Evolutionary conservation across 2,113 vertebrate genomes (phyloP).

Genomic region (Promerops cafer): DNA sequence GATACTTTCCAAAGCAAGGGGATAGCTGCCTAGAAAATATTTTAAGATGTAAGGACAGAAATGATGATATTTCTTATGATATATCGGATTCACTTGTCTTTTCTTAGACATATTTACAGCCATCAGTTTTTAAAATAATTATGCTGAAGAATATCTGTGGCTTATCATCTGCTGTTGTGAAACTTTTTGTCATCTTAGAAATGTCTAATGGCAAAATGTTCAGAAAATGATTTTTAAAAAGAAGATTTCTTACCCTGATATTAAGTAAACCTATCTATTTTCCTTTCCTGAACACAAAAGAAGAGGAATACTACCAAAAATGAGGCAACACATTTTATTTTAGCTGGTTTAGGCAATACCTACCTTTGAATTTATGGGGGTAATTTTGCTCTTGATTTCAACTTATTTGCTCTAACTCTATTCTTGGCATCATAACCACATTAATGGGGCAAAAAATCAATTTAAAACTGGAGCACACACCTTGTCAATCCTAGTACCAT

Average conservation of each 20-base stretch:
- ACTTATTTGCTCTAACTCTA: not conserved
- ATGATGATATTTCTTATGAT: not conserved
- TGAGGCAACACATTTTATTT: not conserved
- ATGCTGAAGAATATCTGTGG: not conserved
- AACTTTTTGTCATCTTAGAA: not conserved
- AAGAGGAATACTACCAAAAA: not conserved
- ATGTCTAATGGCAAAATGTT: not conserved
- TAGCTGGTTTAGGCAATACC: not conserved
- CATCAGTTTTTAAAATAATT: not conserved
- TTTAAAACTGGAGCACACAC: not conserved
- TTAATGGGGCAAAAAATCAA: not conserved
- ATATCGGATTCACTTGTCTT: not conserved
- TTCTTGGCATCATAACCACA: not conserved
- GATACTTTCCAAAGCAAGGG: not conserved
- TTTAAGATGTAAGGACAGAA: constrained; percentile 2
- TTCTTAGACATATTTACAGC: not conserved
- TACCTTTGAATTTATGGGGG: not conserved
- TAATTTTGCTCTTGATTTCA: not conserved
- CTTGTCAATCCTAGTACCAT: not conserved
- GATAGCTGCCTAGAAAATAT: not conserved
- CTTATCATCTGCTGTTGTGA: not conserved
- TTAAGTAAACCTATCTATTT: not conserved
- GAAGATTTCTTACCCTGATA: not conserved
- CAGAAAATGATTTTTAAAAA: not conserved
- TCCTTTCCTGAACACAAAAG: not conserved